Percentiles rank a stretch among this genome's conserved stretches.
These are phyloP conservation scores for Syngnathus floridae DNA, from an alignment of 2,113 vertebrate genomes.

Conservation along the genomic window DNA sequence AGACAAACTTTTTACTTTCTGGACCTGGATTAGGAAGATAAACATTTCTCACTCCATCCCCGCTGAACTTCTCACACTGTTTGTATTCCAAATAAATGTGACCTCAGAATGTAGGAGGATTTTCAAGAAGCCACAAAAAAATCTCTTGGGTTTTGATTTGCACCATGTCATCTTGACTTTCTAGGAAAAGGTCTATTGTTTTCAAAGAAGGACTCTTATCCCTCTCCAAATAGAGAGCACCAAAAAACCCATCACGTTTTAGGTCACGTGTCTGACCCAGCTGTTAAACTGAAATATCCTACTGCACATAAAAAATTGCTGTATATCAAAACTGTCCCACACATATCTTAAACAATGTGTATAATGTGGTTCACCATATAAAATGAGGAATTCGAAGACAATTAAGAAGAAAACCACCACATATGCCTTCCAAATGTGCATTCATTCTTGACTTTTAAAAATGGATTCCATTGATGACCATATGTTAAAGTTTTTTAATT, in stretches of 20 bases:
- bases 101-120: background rate
- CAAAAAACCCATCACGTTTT: constrained; percentile 3
- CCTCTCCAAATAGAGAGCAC: background rate
- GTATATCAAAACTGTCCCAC: constrained; percentile 5
- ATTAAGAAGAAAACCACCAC: background rate
- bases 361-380: background rate
- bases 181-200: constrained; percentile 25
- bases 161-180: constrained; percentile 15
- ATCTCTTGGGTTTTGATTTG: constrained; percentile 9
- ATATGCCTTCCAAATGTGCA: background rate
- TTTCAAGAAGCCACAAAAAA: constrained; percentile 22
- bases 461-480: background rate
- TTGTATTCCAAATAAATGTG: background rate
- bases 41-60: too few relatives aligned
- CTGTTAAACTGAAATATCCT: constrained; percentile 6
- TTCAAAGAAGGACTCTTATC: background rate
- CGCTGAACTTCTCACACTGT: background rate
- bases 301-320: background rate
- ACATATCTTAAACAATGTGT: background rate
- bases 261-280: constrained; percentile 18
- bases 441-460: background rate
- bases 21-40: too few relatives aligned
- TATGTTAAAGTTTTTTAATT: background rate
- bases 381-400: background rate
- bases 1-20: too few relatives aligned